Evolutionary conservation across 1,140 invertebrate species (phyloP).

Genomic region (Yoshiicerus persimilis): DNA sequence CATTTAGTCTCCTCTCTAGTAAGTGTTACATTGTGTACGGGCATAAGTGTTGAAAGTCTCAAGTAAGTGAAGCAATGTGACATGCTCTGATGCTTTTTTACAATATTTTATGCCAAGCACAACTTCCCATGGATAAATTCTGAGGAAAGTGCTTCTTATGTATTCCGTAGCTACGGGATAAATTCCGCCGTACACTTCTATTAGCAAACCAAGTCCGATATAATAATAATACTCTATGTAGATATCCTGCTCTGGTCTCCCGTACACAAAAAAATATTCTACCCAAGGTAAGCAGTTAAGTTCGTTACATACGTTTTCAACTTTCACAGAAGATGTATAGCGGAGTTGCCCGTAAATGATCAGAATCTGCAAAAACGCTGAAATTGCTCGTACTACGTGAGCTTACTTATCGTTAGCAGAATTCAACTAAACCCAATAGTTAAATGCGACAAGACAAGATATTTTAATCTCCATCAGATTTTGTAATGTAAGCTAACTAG

Average conservation of each 20-base stretch:
- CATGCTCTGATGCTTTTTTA: constrained; percentile 16
- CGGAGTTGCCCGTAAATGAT: neutral
- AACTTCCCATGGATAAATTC: neutral
- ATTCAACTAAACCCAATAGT: neutral
- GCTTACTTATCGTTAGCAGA: neutral
- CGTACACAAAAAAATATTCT: neutral
- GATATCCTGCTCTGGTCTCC: neutral
- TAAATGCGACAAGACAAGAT: neutral
- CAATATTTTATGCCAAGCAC: constrained; percentile 22
- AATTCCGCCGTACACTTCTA: neutral
- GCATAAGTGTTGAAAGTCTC: constrained; percentile 3
- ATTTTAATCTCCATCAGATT: neutral
- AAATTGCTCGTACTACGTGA: neutral
- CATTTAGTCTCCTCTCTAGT: neutral
- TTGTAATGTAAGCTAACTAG: neutral
- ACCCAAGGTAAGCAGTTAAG: neutral
- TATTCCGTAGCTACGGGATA: neutral
- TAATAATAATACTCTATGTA: neutral
- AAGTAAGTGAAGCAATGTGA: constrained; percentile 20
- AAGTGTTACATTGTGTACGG: neutral
- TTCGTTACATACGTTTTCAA: neutral
- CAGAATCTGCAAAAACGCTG: neutral
- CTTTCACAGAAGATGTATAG: neutral
- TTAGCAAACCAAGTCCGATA: too few species aligned
- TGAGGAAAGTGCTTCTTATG: neutral